Conservation (phyloP, 2,888 invertebrate genomes). For the Anoplius nigerrimus region DNA sequence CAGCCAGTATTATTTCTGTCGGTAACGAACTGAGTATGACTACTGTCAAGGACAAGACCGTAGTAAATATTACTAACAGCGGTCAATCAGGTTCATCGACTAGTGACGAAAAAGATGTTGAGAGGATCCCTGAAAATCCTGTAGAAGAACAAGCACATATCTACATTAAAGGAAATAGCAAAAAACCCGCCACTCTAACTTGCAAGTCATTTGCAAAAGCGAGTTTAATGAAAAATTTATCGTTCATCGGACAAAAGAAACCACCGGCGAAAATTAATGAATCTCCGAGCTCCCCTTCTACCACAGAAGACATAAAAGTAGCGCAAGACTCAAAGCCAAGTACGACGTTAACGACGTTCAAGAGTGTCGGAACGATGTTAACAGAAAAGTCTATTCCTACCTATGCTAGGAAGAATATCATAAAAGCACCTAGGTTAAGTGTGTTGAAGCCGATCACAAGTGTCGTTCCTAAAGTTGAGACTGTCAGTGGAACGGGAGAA, state of each 20-base stretch:
- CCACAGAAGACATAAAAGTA: conserved; percentile 20
- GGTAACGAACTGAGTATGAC: conserved; percentile 40
- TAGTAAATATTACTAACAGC: conserved; percentile 39
- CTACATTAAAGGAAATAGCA: conserved; percentile 19
- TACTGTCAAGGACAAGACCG: conserved; percentile 36
- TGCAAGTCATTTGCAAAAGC: conserved; percentile 16
- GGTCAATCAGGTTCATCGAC: conserved; percentile 3
- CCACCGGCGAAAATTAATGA: conserved; percentile 18
- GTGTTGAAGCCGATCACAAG: conserved; percentile 43
- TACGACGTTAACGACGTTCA: conserved; percentile 16
- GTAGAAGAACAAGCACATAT: conserved; percentile 10
- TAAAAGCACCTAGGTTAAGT: conserved; percentile 60
- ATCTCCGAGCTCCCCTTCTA: conserved; percentile 15
- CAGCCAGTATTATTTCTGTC: conserved; percentile 41
- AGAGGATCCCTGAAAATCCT: neutral
- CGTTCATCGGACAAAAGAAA: conserved; percentile 10
- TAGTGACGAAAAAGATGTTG: conserved; percentile 11
- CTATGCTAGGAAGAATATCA: conserved; percentile 53
- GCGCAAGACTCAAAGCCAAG: conserved; percentile 14
- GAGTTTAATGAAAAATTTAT: conserved; percentile 11
- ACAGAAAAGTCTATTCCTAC: conserved; percentile 40
- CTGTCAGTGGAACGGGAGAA: conserved; percentile 5
- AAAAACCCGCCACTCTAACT: neutral
- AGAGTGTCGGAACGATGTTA: conserved; percentile 44
- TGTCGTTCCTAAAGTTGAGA: conserved; percentile 24